Evolutionary conservation across 92 coral and sea anemone genomes (phyloP).

Genomic region (Scolanthus callimorphus): DNA sequence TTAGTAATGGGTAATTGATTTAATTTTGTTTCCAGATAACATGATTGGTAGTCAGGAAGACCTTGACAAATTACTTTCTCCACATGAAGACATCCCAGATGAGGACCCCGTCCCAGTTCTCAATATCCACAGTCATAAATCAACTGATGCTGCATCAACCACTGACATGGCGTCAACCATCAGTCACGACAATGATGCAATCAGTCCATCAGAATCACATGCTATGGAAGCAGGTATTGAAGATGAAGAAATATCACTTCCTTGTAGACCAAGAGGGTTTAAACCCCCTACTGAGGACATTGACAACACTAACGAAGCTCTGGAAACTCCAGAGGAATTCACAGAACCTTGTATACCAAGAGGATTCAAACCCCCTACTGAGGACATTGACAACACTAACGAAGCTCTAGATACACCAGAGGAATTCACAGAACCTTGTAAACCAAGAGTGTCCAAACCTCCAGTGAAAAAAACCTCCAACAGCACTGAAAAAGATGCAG

Average conservation of each 20-base stretch:
- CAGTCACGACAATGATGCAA: conserved; percentile 4
- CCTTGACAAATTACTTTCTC: conserved; percentile 68
- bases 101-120: conserved; percentile 26
- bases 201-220: neutral
- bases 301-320: neutral
- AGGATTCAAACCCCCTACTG: neutral
- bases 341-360: neutral
- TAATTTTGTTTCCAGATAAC: conserved; percentile 36
- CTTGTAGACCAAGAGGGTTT: conserved; percentile 1
- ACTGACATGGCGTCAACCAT: neutral
- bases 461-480: conserved; percentile 26
- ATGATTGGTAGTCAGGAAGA: conserved; percentile 71
- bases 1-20: too few species aligned
- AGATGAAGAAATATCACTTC: neutral
- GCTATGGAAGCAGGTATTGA: conserved; percentile 7
- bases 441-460: conserved; percentile 36
- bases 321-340: too few species aligned
- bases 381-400: conserved; percentile 5
- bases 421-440: conserved; percentile 23
- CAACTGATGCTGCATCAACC: neutral
- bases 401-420: conserved; percentile 7
- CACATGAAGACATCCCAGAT: conserved; percentile 50
- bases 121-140: neutral
- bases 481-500: conserved; percentile 13
- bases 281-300: neutral